Evolutionary conservation across 1,140 invertebrate species (phyloP), one percentile per base, ranked within the genome.

Genomic region (Teleogryllus occipitalis): DNA sequence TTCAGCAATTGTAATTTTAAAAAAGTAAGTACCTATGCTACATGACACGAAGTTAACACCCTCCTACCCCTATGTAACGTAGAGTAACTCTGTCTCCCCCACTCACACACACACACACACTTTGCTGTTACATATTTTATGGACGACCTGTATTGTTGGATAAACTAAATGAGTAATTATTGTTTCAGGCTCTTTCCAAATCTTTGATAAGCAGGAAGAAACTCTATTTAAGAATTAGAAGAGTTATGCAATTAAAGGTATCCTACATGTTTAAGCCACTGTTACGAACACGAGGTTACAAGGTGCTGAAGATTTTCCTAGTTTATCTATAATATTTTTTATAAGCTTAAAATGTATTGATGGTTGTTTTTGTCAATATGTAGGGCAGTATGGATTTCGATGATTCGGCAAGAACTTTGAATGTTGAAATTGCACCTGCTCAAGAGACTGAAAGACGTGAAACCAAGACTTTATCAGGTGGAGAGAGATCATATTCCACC

Each of bases 401-500:
- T 14, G 10, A 65, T 65, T 14, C 10, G 2, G 10, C 54, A 65
- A 65, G 54, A 65, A 18, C 54, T 65, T 18, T 65, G 54, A 18
- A 65, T 14, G 54, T 65, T 65, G 10, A 65, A 65, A 65, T 65
- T 78, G 90, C 91, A 0, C 88, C 83, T 75, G 79, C 83, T 84
- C 79, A 85, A 83, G 79, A 76, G 81, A 22, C 81, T 79, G 7
- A 85, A 84, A 73, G 83, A 85, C 76, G 82, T 82, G 88, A 88
- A 82, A 89, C 92, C 8, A 88, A 89, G 73, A 91, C 93, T 81
- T 87, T 99, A 72, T 98, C 96, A 7, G 98, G 98, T 74, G 98
- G 98, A 12, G 98, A 99, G 88, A 89, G 96, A 74, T 98, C 97
- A 7, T 99, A 95, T 87, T 93, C 96, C 0, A 99, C 97, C 0